Evolutionary conservation across 2,113 vertebrate species (phyloP).

Genomic region (Rallus limicola): DNA sequence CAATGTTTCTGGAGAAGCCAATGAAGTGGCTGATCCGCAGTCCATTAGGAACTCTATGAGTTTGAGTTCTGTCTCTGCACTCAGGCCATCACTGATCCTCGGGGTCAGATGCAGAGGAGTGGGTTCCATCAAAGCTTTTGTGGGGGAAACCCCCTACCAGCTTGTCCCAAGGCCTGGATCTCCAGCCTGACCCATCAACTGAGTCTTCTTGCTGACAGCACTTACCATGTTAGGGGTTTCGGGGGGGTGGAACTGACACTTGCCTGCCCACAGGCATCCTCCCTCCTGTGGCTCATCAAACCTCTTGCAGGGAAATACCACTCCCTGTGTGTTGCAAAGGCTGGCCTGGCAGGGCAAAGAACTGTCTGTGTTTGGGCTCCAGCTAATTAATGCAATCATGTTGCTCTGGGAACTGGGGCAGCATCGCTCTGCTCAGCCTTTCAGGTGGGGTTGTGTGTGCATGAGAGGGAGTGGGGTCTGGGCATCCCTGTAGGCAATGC

Average conservation of each 20-base stretch:
- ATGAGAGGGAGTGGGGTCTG: neutral
- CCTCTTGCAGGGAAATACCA: neutral
- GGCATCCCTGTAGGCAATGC: rapidly evolving
- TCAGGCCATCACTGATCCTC: neutral
- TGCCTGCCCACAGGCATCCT: rapidly evolving
- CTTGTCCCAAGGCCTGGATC: neutral
- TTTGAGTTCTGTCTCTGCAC: neutral
- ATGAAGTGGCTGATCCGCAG: neutral
- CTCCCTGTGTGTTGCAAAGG: neutral
- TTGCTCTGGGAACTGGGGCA: neutral
- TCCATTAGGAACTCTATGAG: neutral
- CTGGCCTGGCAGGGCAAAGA: neutral
- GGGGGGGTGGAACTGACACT: neutral
- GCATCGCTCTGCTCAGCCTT: neutral
- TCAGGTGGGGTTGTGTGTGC: neutral
- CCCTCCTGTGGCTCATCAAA: rapidly evolving
- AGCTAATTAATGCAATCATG: rapidly evolving
- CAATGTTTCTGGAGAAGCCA: neutral
- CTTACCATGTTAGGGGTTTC: neutral
- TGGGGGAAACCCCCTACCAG: neutral
- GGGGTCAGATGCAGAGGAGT: rapidly evolving
- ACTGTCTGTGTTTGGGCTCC: rapidly evolving
- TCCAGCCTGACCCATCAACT: neutral
- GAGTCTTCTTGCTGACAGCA: neutral
- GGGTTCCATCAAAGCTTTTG: neutral